Conservation (phyloP, 2,113 vertebrate species). For the Tylochromis polylepis region DNA sequence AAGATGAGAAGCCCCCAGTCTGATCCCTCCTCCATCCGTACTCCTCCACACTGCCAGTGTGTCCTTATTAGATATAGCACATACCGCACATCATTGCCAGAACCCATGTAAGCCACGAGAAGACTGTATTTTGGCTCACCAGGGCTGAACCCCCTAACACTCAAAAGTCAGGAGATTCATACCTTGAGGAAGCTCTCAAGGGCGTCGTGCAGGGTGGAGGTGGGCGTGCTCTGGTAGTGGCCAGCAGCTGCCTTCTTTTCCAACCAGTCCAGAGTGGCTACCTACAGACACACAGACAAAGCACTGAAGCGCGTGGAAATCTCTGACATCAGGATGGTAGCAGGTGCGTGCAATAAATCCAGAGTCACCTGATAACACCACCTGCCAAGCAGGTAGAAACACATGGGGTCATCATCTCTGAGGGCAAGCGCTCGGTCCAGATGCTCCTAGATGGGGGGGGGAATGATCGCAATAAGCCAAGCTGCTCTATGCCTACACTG, state of each 20-base stretch:
- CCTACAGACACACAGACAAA: slow-evolving; percentile 61
- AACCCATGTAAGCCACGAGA: rapidly evolving
- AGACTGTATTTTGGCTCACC: not conserved
- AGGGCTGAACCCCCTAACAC: not conserved
- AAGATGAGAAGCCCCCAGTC: not conserved
- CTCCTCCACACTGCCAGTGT: not conserved
- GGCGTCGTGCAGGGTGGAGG: slow-evolving; percentile 81
- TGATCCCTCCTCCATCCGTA: not conserved
- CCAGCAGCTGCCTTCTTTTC: slow-evolving; percentile 85
- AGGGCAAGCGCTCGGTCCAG: slow-evolving; percentile 64
- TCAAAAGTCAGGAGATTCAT: not conserved
- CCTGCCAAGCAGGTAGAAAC: slow-evolving; percentile 71
- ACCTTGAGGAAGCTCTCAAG: slow-evolving; percentile 89
- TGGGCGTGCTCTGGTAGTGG: slow-evolving; percentile 77
- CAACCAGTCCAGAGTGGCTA: slow-evolving; percentile 83
- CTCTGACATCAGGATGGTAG: not conserved
- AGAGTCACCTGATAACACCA: slow-evolving; percentile 73
- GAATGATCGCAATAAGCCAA: not conserved
- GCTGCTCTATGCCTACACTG: not conserved
- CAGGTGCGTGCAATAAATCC: not conserved
- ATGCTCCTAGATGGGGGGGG: slow-evolving; percentile 59
- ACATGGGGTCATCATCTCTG: slow-evolving; percentile 63
- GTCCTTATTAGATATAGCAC: not conserved
- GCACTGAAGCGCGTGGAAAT: rapidly evolving
- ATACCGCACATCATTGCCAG: not conserved